Base-by-base conservation (phyloP, 2,113 vertebrate genomes). In the Lates calcarifer region DNA sequence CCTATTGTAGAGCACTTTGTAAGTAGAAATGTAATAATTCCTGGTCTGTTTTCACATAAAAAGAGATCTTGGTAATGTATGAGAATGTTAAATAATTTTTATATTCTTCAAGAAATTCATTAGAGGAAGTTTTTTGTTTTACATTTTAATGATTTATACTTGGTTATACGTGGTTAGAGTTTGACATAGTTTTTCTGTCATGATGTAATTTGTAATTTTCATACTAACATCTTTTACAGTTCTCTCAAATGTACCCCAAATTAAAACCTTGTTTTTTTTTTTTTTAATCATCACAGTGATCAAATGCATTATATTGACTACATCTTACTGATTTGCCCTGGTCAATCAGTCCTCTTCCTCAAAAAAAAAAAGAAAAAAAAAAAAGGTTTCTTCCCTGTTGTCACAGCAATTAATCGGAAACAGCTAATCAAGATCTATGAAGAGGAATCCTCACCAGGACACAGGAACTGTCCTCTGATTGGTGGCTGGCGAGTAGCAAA, bases 361-460 rank as follows among this genome's bases (percentile, higher is more conserved):
- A 28, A 4, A 66, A 77, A 68, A 55, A 76, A 24, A 74, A 11
- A 5, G 75, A n/a, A n/a, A n/a, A n/a, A n/a, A n/a, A n/a, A n/a
- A n/a, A n/a, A n/a, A n/a, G n/a, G n/a, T n/a, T n/a, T n/a, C 65
- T 26, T 68, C 69, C 71, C 73, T 47, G 47, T 87, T 90, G 86
- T 87, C 78, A 64, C 58, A 14, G 66, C 64, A 85, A 89, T 87
- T 87, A 77, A 86, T 87, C 17, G 41, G 73, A 85, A 85, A 58
- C 69, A n/a, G 71, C 70, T 91, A 88, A 92, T 92, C 85, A 82
- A 87, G 91, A 89, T 87, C 80, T 75, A 82, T 89, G 73, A 67
- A 61, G 41, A 60, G 72, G 74, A 85, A 87, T 81, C 74, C 70
- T 83, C 85, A 63, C 65, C 75, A 81, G 70, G 74, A 83, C 53